Percentiles rank a stretch among this genome's conserved stretches.
Evolutionary conservation across 2,113 vertebrate genomes (phyloP).

Genomic region (Siniperca knerii): DNA sequence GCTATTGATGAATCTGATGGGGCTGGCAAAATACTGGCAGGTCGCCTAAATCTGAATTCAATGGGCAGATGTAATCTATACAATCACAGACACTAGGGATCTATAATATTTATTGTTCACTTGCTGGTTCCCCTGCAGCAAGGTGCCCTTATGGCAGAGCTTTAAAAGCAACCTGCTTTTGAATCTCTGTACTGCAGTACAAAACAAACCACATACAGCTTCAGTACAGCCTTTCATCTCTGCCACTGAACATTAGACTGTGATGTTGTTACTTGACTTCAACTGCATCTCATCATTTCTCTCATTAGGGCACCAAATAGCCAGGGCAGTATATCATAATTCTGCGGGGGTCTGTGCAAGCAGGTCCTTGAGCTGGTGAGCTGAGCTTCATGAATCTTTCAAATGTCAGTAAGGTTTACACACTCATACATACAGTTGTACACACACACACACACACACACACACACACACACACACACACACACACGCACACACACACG

Average conservation of each 20-base stretch:
- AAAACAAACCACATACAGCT: conserved; percentile 24
- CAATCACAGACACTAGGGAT: conserved; percentile 19
- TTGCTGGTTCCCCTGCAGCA: conserved; percentile 11
- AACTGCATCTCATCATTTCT: conserved; percentile 55
- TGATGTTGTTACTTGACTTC: conserved; percentile 52
- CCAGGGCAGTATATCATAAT: conserved; percentile 64
- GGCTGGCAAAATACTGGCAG: conserved; percentile 17
- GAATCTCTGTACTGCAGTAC: conserved; percentile 38
- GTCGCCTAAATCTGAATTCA: conserved; percentile 48
- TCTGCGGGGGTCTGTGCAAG: conserved; percentile 46
- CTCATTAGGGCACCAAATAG: conserved; percentile 61
- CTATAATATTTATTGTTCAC: conserved; percentile 38
- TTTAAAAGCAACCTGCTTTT: conserved; percentile 36
- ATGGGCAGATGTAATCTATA: conserved; percentile 12
- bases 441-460: conserved; percentile 22
- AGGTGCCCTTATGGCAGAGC: conserved; percentile 18
- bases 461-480: conserved; percentile 9
- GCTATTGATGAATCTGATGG: conserved; percentile 25
- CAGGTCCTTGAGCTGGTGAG: conserved; percentile 65
- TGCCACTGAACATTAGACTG: conserved; percentile 31
- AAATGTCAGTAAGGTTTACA: conserved; percentile 64
- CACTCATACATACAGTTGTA: conserved; percentile 6
- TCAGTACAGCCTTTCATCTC: conserved; percentile 58
- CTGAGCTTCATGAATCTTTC: conserved; percentile 73
- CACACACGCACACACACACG: too few relatives aligned